Evolutionary conservation across 2,797 vertebrate genomes (phyloP), one percentile per base, ranked within the genome.

Genomic region (Delichon dasypus): DNA sequence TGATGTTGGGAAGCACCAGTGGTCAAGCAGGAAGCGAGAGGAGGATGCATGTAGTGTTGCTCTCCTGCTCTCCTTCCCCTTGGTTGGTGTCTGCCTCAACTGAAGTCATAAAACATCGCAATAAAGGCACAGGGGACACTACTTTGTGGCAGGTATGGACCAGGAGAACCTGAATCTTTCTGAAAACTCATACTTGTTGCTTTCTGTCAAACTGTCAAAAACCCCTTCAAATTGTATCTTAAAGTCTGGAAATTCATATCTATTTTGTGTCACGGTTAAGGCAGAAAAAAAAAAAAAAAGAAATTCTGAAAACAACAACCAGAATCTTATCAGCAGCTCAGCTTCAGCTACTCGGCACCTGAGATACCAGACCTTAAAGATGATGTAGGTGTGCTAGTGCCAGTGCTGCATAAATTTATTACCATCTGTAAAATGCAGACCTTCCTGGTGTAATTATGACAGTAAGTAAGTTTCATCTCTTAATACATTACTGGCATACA

Each of bases 21-120:
- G 17, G 16, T 51, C 45, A 72, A 42, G 57, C 30, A 64, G 3
- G 5, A 89, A 67, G 30, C 0, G 0, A 44, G 16, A 61, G 5
- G 17, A 54, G 15, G 44, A 7, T 45, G 25, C 7, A 53, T 6
- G 8, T 26, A 6, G 29, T 34, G n/a, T 66, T 13, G 13, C 18
- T 70, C 53, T 76, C 7, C 34, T 71, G 25, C 22, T 53, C 22
- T 68, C 27, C 57, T 57, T 58, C n/a, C 26, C 13, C 12, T n/a
- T 64, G 32, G 48, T 32, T 58, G 40, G 19, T 8, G 36, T 36
- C 38, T 55, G n/a, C 36, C 53, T n/a, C 73, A 85, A 10, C 6
- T 30, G 20, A 68, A 61, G 29, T 34, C 16, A 53, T 4, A 29
- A 45, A 45, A 40, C 1, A 1, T 9, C 21, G 12, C 16, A 58